phyloP scores from a whole-genome alignment of 37 sponge, comb jelly and placozoan species.

The Ephydatia muelleri region DNA sequence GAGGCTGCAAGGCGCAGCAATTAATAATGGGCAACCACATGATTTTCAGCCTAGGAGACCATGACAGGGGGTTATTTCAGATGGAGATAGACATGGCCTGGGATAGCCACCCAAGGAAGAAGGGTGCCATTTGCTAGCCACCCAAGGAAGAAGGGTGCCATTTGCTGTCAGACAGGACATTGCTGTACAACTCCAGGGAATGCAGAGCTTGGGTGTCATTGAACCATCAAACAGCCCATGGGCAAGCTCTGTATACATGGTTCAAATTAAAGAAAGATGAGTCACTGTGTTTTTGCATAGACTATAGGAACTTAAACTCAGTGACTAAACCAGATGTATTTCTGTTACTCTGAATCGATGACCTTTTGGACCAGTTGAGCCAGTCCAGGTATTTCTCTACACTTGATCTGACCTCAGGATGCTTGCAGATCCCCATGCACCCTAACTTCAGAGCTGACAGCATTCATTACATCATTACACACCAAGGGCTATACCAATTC shows the following conservation, averaged over 20 bases:
- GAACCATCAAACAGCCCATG: conserved; percentile 50
- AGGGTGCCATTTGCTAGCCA: too few species aligned
- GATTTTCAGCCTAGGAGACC: too few species aligned
- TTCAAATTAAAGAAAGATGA: conserved; percentile 51
- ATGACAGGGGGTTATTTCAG: conserved; percentile 36
- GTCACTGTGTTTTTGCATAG: too few species aligned
- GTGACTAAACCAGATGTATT: too few species aligned
- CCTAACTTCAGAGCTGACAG: conserved; percentile 37
- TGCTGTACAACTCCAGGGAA: too few species aligned
- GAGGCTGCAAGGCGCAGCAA: neutral
- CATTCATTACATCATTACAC: conserved; percentile 46
- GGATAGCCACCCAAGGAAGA: too few species aligned
- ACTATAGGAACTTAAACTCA: too few species aligned
- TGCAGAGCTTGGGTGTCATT: conserved; percentile 45
- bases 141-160: too few species aligned
- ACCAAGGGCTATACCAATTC: conserved; percentile 38
- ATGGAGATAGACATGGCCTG: conserved; percentile 48
- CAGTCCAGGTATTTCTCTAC: conserved; percentile 37
- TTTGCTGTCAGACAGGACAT: conserved; percentile 48
- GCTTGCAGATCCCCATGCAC: conserved; percentile 53
- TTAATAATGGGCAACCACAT: conserved; percentile 5
- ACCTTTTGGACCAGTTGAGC: conserved; percentile 63
- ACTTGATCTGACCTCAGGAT: conserved; percentile 61
- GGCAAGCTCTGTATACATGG: too few species aligned
- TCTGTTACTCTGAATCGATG: conserved; percentile 53